Evolutionary conservation across 2,888 invertebrate species (phyloP).

Genomic region (Lochmaea capreae): DNA sequence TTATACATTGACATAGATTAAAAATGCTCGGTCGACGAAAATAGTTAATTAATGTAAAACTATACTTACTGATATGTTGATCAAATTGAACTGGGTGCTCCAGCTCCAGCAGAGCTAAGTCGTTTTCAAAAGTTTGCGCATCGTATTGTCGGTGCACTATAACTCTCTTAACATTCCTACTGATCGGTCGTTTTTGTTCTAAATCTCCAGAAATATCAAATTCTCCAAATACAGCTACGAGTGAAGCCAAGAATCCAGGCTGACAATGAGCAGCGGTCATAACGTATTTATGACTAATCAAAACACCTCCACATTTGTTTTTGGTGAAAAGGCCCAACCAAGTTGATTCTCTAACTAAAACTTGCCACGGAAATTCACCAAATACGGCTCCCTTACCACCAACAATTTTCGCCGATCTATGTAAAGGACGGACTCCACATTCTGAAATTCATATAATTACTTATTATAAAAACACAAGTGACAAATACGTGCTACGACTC

Average conservation of each 20-base stretch:
- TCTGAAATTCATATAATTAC: slow-evolving; percentile 69
- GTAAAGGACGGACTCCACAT: slow-evolving; percentile 86
- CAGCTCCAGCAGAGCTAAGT: slow-evolving; percentile 86
- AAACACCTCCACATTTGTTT: slow-evolving; percentile 94
- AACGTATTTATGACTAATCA: slow-evolving; percentile 88
- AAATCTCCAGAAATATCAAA: slow-evolving; percentile 89
- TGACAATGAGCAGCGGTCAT: slow-evolving; percentile 96
- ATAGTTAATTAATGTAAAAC: too few relatives aligned
- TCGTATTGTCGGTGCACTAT: slow-evolving; percentile 91
- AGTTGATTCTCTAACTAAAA: slow-evolving; percentile 89
- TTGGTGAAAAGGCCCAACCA: slow-evolving; percentile 95
- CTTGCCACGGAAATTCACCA: slow-evolving; percentile 95
- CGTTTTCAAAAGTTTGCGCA: slow-evolving; percentile 92
- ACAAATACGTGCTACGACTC: too few relatives aligned
- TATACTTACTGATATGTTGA: slow-evolving; percentile 79
- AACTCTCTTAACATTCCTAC: slow-evolving; percentile 86
- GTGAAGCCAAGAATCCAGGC: slow-evolving; percentile 90
- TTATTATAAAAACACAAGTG: too few relatives aligned
- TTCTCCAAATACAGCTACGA: slow-evolving; percentile 92
- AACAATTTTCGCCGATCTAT: slow-evolving; percentile 85
- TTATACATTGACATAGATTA: too few relatives aligned
- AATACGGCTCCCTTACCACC: slow-evolving; percentile 89
- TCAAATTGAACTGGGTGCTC: slow-evolving; percentile 86
- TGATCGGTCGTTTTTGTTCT: slow-evolving; percentile 81
- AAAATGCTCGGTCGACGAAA: too few relatives aligned